These are phyloP conservation scores for Athrips mouffetella DNA, from an alignment of 2,888 invertebrate genomes.

Conservation along the genomic window DNA sequence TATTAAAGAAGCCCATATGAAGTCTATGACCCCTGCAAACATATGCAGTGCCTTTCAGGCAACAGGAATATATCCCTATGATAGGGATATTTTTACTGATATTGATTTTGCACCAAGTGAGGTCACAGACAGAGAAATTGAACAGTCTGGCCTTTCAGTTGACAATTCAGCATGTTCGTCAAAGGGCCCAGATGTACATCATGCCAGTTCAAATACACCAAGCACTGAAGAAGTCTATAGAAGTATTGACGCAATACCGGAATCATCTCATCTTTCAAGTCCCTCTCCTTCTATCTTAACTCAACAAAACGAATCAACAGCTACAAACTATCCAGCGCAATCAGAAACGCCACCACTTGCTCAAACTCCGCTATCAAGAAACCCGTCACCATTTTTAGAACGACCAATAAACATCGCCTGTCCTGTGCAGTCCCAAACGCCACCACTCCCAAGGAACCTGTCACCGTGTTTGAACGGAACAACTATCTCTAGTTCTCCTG, in stretches of 20 bases:
- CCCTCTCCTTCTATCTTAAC: not conserved
- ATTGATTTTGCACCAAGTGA: slow-evolving; percentile 33
- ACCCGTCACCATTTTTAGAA: not conserved
- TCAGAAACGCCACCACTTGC: not conserved
- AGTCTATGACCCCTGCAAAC: slow-evolving; percentile 40
- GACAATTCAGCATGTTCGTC: not conserved
- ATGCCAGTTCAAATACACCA: not conserved
- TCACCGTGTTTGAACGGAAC: not conserved
- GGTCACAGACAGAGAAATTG: slow-evolving; percentile 28
- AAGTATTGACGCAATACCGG: not conserved
- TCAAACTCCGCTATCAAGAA: not conserved
- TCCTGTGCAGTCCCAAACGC: not conserved
- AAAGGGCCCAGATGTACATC: not conserved
- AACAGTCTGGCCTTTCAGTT: slow-evolving; percentile 3
- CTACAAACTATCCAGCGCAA: not conserved
- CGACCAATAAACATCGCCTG: not conserved
- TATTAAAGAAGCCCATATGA: slow-evolving; percentile 37
- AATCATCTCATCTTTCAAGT: not conserved
- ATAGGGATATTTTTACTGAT: slow-evolving; percentile 38
- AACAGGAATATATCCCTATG: slow-evolving; percentile 40
- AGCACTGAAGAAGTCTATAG: not conserved
- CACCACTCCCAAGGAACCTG: slow-evolving; percentile 1
- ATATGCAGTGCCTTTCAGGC: slow-evolving; percentile 39
- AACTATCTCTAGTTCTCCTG: not conserved
- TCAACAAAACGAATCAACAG: not conserved